Evolutionary conservation across 1,140 invertebrate species (phyloP).

Genomic region (Cotesia typhae): DNA sequence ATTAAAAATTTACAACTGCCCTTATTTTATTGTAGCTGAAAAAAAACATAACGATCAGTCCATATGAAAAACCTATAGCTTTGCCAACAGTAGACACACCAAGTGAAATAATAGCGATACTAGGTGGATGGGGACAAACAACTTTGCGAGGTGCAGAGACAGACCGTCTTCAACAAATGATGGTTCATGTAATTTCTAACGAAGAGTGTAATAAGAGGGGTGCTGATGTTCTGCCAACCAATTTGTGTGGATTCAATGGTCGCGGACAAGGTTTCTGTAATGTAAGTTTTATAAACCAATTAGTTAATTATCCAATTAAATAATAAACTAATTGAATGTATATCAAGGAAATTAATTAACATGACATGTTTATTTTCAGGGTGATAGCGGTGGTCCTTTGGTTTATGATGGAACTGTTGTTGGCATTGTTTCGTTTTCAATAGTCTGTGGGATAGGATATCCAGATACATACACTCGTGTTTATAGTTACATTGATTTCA

Average conservation of each 20-base stretch:
- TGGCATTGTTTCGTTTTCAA: conserved; percentile 70
- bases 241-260: conserved; percentile 38
- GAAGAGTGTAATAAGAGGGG: conserved; percentile 33
- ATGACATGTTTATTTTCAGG: conserved; percentile 50
- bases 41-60: conserved; percentile 1
- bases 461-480: conserved; percentile 69
- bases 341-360: conserved; percentile 10
- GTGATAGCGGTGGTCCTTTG: conserved; percentile 67
- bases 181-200: conserved; percentile 31
- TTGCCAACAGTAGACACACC: conserved; percentile 25
- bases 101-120: conserved; percentile 12
- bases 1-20: background rate
- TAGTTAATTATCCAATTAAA: no score
- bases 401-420: conserved; percentile 56
- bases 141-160: conserved; percentile 15
- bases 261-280: conserved; percentile 37
- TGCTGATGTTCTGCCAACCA: conserved; percentile 26
- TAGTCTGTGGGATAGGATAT: conserved; percentile 67
- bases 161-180: conserved; percentile 28
- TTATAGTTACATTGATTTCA: conserved; percentile 59
- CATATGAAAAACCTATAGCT: conserved; percentile 21
- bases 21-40: background rate
- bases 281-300: conserved; percentile 20
- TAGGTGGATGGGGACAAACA: conserved; percentile 37
- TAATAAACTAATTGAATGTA: background rate